These are phyloP conservation scores for Coturnix japonica DNA, from an alignment of 2,113 vertebrate genomes.

Conservation along the genomic window DNA sequence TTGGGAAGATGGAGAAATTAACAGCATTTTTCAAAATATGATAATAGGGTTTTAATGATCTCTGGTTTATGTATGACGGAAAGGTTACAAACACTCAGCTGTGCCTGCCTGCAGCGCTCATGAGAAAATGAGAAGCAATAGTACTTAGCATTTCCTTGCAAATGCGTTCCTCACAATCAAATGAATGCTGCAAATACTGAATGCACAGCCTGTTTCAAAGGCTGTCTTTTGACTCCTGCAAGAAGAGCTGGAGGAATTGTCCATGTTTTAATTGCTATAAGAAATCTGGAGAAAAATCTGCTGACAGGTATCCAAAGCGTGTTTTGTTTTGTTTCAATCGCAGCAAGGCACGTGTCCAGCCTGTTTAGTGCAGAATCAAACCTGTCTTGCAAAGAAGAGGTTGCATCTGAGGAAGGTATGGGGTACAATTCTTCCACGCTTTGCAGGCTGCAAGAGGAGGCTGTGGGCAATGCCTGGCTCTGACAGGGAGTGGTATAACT, in stretches of 20 bases:
- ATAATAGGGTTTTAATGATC: background rate
- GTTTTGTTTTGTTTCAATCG: background rate
- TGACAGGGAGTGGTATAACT: background rate
- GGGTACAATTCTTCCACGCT: background rate
- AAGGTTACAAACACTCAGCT: background rate
- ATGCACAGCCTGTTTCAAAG: background rate
- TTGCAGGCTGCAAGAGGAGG: background rate
- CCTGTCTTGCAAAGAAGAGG: background rate
- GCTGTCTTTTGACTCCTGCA: background rate
- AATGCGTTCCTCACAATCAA: background rate
- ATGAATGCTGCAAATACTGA: background rate
- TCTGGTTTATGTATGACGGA: background rate
- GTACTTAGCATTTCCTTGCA: background rate
- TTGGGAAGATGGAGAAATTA: background rate
- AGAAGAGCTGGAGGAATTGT: background rate
- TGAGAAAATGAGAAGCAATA: background rate
- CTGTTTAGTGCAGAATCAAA: background rate
- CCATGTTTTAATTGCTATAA: background rate
- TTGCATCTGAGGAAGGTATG: background rate
- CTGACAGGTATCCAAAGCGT: background rate
- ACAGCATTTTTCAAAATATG: background rate
- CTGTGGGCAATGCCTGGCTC: background rate
- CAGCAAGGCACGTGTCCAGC: accelerated
- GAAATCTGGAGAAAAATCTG: background rate
- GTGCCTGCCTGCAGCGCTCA: background rate